phyloP scores from a whole-genome alignment of 2,113 vertebrate species.

The Neoarius graeffei region DNA sequence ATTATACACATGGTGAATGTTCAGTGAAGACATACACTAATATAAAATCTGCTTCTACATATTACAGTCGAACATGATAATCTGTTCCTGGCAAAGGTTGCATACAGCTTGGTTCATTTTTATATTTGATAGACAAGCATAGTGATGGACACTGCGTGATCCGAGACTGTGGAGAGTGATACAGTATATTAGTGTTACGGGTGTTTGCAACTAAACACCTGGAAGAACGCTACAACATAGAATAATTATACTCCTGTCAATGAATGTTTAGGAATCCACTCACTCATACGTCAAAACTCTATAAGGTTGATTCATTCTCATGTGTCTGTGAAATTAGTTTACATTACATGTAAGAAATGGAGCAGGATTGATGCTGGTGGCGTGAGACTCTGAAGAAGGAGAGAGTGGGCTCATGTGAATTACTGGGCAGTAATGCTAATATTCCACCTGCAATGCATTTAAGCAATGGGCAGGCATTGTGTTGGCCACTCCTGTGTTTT shows the following conservation, averaged over 20 bases:
- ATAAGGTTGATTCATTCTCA: neutral
- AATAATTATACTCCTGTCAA: neutral
- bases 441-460: slow-evolving; percentile 61
- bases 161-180: neutral
- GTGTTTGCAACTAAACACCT: neutral
- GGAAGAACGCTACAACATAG: neutral
- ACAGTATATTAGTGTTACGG: neutral
- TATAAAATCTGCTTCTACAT: neutral
- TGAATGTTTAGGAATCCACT: neutral
- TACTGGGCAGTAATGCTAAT: slow-evolving; percentile 57
- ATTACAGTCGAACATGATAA: neutral
- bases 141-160: neutral
- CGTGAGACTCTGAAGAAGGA: slow-evolving; percentile 28
- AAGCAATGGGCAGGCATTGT: slow-evolving; percentile 50
- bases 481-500: slow-evolving; percentile 44
- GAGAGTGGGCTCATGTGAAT: slow-evolving; percentile 46
- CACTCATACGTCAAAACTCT: neutral
- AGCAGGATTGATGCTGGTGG: slow-evolving; percentile 21
- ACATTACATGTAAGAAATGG: neutral
- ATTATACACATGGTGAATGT: neutral
- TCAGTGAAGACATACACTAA: neutral
- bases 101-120: neutral
- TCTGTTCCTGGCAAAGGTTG: neutral
- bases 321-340: neutral
- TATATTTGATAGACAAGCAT: neutral